Percentiles rank a stretch among this genome's conserved stretches.
phyloP scores from a whole-genome alignment of 1,140 invertebrate genomes.

The Copidosoma floridanum region DNA sequence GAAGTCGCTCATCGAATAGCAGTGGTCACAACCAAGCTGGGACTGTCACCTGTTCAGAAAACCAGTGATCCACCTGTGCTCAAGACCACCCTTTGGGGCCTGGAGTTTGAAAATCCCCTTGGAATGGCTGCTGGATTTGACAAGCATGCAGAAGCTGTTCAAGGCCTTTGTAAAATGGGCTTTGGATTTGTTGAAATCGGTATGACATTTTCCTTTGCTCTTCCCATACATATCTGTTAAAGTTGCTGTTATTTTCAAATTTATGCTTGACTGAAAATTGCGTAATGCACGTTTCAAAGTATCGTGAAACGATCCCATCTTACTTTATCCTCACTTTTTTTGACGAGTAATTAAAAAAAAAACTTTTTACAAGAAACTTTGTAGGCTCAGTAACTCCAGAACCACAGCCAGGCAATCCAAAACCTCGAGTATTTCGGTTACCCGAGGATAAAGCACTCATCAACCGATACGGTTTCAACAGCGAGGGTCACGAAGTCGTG shows the following conservation, averaged over 20 bases:
- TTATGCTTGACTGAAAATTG: too few relatives aligned
- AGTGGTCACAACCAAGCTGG: conserved; percentile 72
- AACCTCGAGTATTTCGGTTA: conserved; percentile 89
- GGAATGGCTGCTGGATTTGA: conserved; percentile 98
- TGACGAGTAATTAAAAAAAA: too few relatives aligned
- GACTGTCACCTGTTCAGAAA: conserved; percentile 63
- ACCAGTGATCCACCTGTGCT: conserved; percentile 63
- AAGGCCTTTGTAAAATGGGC: conserved; percentile 78
- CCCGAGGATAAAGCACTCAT: conserved; percentile 85
- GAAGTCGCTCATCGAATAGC: conserved; percentile 80
- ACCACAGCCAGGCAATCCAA: conserved; percentile 89
- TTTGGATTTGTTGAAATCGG: conserved; percentile 97
- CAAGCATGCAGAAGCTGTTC: conserved; percentile 90
- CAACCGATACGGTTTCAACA: conserved; percentile 97
- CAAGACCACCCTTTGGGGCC: conserved; percentile 68
- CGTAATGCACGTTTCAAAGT: too few relatives aligned
- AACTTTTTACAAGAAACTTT: too few relatives aligned
- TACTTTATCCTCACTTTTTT: too few relatives aligned
- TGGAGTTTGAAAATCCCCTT: conserved; percentile 82
- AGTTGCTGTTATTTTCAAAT: too few relatives aligned
- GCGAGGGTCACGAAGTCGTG: conserved; percentile 81
- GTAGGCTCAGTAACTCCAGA: conserved; percentile 82
- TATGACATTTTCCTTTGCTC: conserved; percentile 17
- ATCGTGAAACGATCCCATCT: too few relatives aligned
- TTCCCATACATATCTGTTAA: too few relatives aligned